These are phyloP conservation scores for Psittacula echo DNA, from an alignment of 2,797 vertebrate genomes.

Conservation along the genomic window DNA sequence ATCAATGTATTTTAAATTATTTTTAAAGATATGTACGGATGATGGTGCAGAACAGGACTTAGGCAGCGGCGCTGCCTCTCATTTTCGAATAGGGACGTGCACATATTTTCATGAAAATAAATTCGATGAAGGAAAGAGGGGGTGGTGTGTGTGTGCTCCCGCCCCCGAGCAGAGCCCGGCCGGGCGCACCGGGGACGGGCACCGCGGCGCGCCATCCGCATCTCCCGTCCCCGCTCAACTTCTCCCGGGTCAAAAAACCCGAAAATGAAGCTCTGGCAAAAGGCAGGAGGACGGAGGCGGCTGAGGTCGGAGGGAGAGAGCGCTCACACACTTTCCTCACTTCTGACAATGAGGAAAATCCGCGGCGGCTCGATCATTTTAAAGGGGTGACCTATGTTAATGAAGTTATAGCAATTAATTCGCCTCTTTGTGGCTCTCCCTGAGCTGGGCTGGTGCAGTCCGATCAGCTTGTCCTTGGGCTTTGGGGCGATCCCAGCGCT, in stretches of 20 bases:
- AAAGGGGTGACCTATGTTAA: constrained; percentile 77
- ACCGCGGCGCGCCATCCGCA: background rate
- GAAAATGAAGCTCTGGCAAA: background rate
- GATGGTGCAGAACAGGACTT: background rate
- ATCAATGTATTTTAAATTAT: background rate
- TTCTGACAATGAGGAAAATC: background rate
- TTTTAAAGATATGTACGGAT: rapidly evolving
- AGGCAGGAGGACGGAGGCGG: background rate
- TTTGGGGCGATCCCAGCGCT: constrained; percentile 61
- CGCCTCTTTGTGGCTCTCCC: constrained; percentile 72
- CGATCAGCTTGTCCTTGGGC: constrained; percentile 67
- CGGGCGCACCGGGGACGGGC: background rate
- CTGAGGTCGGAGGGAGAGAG: constrained; percentile 9
- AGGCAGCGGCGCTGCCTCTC: rapidly evolving
- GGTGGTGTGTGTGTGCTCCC: background rate
- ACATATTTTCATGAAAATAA: background rate
- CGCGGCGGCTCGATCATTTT: constrained; percentile 61
- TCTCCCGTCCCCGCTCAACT: background rate
- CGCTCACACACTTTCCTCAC: constrained; percentile 14
- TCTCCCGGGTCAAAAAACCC: background rate
- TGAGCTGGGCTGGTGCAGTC: constrained; percentile 61
- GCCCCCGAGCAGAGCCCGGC: background rate
- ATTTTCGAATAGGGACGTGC: background rate
- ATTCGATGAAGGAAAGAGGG: background rate
- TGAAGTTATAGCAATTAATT: constrained; percentile 78